A percentile compares a stretch with the other conserved stretches of the same genome.
Evolutionary conservation across 2,113 vertebrate species (phyloP).

Genomic region (Ctenodactylus gundi): DNA sequence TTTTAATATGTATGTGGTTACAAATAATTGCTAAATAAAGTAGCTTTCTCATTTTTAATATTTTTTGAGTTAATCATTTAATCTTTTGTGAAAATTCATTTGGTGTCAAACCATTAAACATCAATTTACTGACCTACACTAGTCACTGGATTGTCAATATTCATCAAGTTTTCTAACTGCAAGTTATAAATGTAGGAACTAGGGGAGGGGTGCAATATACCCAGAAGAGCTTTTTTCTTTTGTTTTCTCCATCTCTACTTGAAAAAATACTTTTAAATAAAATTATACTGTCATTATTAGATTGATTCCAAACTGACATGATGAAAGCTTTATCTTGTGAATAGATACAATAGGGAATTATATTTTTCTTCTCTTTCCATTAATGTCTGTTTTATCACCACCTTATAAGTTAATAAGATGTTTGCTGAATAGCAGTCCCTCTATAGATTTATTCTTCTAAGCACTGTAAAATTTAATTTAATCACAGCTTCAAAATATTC

Average conservation of each 20-base stretch:
- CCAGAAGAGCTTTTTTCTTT: background rate
- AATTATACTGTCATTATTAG: slow-evolving; percentile 31
- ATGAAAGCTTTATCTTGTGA: slow-evolving; percentile 67
- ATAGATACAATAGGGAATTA: slow-evolving; percentile 71
- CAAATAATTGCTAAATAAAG: background rate
- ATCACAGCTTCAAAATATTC: slow-evolving; percentile 87
- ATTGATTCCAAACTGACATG: slow-evolving; percentile 19
- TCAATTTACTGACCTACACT: background rate
- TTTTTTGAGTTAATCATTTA: background rate
- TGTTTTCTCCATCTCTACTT: background rate
- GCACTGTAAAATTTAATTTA: slow-evolving; percentile 87
- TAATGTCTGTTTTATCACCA: slow-evolving; percentile 76
- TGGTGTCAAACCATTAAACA: background rate
- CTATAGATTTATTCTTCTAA: slow-evolving; percentile 85
- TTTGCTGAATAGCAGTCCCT: slow-evolving; percentile 80
- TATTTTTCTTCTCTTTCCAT: slow-evolving; percentile 55
- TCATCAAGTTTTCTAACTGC: too few species aligned
- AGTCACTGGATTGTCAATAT: background rate
- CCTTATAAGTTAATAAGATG: slow-evolving; percentile 81
- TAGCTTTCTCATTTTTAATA: background rate
- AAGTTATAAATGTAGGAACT: background rate
- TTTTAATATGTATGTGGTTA: background rate
- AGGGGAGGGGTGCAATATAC: background rate
- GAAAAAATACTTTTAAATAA: slow-evolving; percentile 34
- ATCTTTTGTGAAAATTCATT: background rate